Base-by-base conservation (phyloP, 2,888 invertebrate genomes). In the Conomelus anceps region DNA sequence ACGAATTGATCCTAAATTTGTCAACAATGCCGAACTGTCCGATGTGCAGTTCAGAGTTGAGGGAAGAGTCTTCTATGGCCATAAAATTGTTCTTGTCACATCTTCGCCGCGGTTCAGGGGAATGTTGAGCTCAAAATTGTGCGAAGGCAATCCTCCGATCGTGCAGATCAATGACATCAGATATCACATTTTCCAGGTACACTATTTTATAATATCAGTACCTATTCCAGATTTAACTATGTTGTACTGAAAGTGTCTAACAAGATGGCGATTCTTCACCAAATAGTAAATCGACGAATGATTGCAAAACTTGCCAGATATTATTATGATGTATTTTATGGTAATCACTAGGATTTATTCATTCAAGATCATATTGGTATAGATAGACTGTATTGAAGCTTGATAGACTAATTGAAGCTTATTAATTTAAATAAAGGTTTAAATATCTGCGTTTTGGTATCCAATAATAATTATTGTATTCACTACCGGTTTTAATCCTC, bases 1-100 rank as follows among this genome's bases (percentile, higher is more conserved):
- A 0, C 94, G 98, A 90, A 98, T 98, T 91, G 98, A 98, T 94
- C 97, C 98, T 0, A 97, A 97, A 92, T 98, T 98, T 94, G 98
- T 98, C 91, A 98, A 98, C 94, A 98, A 98, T 94, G 97, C 98
- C 0, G 98, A 98, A 92, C 94, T 98, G 63, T 98, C 98, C 92
- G 98, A 98, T 93, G 98, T 98, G 26, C 98, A 98, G 89, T 98
- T 98, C 93, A 95, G 98, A 92, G 98, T 98, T 88, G 98, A 98
- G 93, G 98, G 98, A 0, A 95, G 97, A 91, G 94, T 98, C 23
- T 98, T 98, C 93, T 98, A 98, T 93, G 98, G 98, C 0, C 98
- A 98, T 93, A 98, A 98, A 94, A 98, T 98, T 91, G 98, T 98
- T 63, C 94, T 98, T 89, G 97, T 98, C 86, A 98, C 98, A 1